Conservation (phyloP, 35 echinoderm and acorn worm genomes). For the Ophiothrix spiculata region DNA sequence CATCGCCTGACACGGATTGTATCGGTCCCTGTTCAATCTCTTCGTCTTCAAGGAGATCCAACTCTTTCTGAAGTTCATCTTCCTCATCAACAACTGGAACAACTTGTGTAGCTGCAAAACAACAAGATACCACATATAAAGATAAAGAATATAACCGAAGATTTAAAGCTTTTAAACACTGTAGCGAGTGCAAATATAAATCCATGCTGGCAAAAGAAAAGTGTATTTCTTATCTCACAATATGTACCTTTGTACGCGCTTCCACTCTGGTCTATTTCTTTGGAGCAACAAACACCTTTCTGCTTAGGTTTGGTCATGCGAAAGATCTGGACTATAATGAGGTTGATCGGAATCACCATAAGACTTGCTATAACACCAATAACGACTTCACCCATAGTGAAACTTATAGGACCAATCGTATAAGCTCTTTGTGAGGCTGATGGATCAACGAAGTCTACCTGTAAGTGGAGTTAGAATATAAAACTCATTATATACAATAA, state of each 20-base stretch:
- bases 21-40: neutral
- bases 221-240: too few relatives aligned
- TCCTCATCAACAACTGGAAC: neutral
- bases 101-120: too few relatives aligned
- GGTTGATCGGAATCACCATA: conserved; percentile 89
- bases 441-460: conserved; percentile 21
- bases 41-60: neutral
- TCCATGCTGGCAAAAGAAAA: too few relatives aligned
- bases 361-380: conserved; percentile 85
- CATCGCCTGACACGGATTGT: neutral
- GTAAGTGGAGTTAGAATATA: too few relatives aligned
- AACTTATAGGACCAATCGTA: conserved; percentile 64
- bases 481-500: neutral
- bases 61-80: neutral
- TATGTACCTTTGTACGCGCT: neutral
- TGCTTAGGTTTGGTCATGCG: conserved; percentile 50
- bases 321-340: conserved; percentile 87
- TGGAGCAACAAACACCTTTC: neutral
- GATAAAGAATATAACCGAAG: too few relatives aligned
- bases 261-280: neutral
- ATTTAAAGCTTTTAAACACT: too few relatives aligned
- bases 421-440: conserved; percentile 32
- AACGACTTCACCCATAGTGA: conserved; percentile 62
- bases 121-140: too few relatives aligned
- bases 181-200: too few relatives aligned